Conservation (phyloP, 1,140 invertebrate species). For the Chironomus tepperi region DNA sequence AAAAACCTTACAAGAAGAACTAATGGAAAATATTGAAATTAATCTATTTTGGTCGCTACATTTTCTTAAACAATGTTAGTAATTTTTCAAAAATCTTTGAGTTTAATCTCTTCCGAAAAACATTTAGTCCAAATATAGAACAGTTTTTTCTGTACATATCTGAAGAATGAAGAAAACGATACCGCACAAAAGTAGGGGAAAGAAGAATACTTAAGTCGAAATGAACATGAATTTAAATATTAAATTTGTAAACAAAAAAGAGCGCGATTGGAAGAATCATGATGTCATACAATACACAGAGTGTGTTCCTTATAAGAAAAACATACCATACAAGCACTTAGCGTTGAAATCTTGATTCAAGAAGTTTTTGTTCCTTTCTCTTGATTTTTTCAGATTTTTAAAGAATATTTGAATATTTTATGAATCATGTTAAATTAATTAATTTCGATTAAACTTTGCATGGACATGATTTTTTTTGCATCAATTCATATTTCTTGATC, state of each 20-base stretch:
- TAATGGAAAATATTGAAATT: too few species aligned
- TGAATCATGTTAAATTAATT: too few species aligned
- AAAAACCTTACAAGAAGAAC: too few species aligned
- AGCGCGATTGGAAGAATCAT: neutral
- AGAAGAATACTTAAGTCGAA: neutral
- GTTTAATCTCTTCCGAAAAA: neutral
- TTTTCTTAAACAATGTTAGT: too few species aligned
- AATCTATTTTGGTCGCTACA: too few species aligned
- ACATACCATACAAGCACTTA: slow-evolving; percentile 13
- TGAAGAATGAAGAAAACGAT: neutral
- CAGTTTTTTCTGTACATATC: neutral
- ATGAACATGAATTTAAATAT: slow-evolving; percentile 22
- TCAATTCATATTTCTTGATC: too few species aligned
- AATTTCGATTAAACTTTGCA: too few species aligned
- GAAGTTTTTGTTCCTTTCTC: neutral
- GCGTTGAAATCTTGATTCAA: slow-evolving; percentile 1
- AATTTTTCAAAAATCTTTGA: too few species aligned
- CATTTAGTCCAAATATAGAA: slow-evolving; percentile 14
- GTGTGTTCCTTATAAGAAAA: neutral
- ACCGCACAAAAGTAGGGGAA: neutral
- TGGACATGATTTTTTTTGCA: too few species aligned
- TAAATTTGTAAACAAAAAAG: slow-evolving; percentile 16
- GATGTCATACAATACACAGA: slow-evolving; percentile 20
- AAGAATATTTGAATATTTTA: too few species aligned
- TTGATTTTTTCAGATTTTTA: neutral